These are phyloP conservation scores for Xestia ashworthii DNA, from an alignment of 2,888 invertebrate genomes.

Conservation along the genomic window DNA sequence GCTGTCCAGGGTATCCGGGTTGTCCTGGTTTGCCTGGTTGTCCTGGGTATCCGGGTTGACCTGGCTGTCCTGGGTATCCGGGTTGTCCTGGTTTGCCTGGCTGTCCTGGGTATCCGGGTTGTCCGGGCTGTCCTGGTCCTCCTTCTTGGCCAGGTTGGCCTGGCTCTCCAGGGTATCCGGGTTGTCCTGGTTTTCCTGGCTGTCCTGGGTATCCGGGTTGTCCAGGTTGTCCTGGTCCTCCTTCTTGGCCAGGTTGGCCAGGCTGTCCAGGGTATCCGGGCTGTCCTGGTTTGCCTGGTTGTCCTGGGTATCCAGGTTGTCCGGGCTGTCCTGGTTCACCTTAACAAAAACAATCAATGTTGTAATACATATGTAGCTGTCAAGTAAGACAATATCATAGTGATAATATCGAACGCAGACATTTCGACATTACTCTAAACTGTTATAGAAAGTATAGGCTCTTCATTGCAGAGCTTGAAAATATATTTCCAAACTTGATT, in stretches of 20 bases:
- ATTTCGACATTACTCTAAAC: too few species aligned
- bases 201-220: neutral
- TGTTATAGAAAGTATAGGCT: too few species aligned
- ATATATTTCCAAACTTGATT: too few species aligned
- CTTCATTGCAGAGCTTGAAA: too few species aligned
- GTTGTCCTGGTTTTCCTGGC: constrained; percentile 13
- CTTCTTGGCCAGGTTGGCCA: constrained; percentile 66
- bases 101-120: too few species aligned
- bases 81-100: too few species aligned
- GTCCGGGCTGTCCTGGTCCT: constrained; percentile 11
- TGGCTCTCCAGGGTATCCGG: constrained; percentile 7
- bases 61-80: constrained; percentile 61
- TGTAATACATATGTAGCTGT: neutral
- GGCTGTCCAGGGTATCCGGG: constrained; percentile 60
- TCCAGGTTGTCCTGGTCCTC: constrained; percentile 64
- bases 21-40: constrained; percentile 19
- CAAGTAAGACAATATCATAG: neutral
- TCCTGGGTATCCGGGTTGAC: constrained; percentile 22
- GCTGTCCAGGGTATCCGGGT: constrained; percentile 70
- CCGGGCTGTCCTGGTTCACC: constrained; percentile 11
- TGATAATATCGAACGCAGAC: neutral
- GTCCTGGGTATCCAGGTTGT: constrained; percentile 50
- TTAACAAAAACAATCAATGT: neutral
- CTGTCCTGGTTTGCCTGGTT: constrained; percentile 72
- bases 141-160: constrained; percentile 3